phyloP scores from a whole-genome alignment of 2,888 invertebrate genomes.

The Scaptomyza cyrtandrae region DNA sequence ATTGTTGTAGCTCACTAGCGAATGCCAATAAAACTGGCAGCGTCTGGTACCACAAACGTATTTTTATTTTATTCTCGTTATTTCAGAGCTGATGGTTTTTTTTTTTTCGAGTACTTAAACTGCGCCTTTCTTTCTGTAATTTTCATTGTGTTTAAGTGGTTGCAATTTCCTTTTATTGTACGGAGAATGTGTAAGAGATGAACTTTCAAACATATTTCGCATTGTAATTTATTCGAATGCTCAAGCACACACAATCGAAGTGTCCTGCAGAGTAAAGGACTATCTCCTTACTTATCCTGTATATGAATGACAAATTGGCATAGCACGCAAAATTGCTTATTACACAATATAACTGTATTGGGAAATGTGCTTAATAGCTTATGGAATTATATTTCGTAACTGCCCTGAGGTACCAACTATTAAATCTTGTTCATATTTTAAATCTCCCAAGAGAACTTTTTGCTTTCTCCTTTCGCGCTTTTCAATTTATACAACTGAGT shows the following conservation, averaged over 20 bases:
- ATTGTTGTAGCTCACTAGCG: conserved; percentile 8
- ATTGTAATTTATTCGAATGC: conserved; percentile 42
- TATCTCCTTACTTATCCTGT: conserved; percentile 3
- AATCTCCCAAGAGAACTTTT: conserved; percentile 3
- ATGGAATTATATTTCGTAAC: neutral
- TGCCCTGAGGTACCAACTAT: neutral
- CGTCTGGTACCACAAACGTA: conserved; percentile 36
- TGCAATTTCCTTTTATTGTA: conserved; percentile 43
- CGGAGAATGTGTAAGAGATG: neutral
- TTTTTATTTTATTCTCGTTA: neutral
- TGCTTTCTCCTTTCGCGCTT: conserved; percentile 21
- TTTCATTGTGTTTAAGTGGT: conserved; percentile 66
- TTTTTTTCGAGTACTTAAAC: conserved; percentile 30
- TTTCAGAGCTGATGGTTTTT: neutral
- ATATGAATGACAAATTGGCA: conserved; percentile 1
- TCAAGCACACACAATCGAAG: conserved; percentile 18
- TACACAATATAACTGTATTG: neutral
- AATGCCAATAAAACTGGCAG: conserved; percentile 52
- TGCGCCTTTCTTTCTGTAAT: conserved; percentile 36
- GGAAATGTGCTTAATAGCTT: neutral
- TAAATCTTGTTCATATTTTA: neutral
- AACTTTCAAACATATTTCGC: conserved; percentile 45
- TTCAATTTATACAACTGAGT: conserved; percentile 49
- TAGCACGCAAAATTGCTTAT: neutral
- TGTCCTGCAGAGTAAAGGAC: conserved; percentile 1